A percentile compares a stretch with the other conserved stretches of the same genome.
phyloP scores from a whole-genome alignment of 1,140 invertebrate species.

The Drosophila sproati region DNA sequence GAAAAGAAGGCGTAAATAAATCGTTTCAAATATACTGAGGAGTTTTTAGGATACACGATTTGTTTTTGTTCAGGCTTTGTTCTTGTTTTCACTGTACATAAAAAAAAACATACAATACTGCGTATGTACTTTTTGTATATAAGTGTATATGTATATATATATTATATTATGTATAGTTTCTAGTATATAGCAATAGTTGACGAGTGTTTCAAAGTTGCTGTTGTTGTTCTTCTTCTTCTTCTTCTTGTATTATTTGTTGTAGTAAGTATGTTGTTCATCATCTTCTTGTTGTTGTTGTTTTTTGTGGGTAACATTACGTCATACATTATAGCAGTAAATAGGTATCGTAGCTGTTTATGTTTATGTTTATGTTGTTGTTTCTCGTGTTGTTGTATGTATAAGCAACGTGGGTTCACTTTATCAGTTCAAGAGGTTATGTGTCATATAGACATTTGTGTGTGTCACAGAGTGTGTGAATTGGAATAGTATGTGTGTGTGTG shows the following conservation, averaged over 20 bases:
- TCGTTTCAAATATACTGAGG: slow-evolving; percentile 50
- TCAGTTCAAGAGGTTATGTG: slow-evolving; percentile 46
- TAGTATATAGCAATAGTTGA: slow-evolving; percentile 67
- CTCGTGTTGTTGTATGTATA: slow-evolving; percentile 24
- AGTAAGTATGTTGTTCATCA: slow-evolving; percentile 44
- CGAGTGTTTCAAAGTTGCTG: slow-evolving; percentile 57
- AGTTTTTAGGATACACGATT: slow-evolving; percentile 69
- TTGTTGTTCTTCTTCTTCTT: slow-evolving; percentile 7
- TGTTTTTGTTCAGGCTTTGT: slow-evolving; percentile 73
- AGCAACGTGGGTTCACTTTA: slow-evolving; percentile 54
- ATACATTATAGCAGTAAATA: slow-evolving; percentile 77
- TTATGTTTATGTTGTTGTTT: slow-evolving; percentile 18
- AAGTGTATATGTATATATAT: slow-evolving; percentile 62
- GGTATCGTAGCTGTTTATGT: slow-evolving; percentile 74
- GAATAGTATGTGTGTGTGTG: slow-evolving; percentile 19
- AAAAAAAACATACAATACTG: slow-evolving; percentile 78
- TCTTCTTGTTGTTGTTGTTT: slow-evolving; percentile 49
- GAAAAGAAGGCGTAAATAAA: slow-evolving; percentile 49
- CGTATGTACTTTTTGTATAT: slow-evolving; percentile 77
- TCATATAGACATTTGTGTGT: slow-evolving; percentile 18
- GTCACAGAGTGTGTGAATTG: slow-evolving; percentile 2
- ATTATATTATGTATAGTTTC: slow-evolving; percentile 56
- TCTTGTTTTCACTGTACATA: slow-evolving; percentile 67
- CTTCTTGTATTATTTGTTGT: slow-evolving; percentile 31
- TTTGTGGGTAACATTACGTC: slow-evolving; percentile 74